Evolutionary conservation across 2,797 vertebrate genomes (phyloP), one percentile per base, ranked within the genome.

Genomic region (Rhodeus uyekii): DNA sequence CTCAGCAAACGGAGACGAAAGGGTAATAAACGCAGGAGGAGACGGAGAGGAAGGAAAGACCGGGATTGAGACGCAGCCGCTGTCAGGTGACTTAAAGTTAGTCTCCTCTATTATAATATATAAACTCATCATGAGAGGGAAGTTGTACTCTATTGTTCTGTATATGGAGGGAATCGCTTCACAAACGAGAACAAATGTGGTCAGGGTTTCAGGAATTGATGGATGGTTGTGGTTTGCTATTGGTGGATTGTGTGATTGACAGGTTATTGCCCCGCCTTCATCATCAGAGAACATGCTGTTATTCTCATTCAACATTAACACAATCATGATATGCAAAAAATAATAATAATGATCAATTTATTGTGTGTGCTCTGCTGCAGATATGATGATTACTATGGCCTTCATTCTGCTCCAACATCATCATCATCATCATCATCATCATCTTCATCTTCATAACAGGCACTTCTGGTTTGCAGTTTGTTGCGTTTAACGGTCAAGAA

Each of bases 11-110:
- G 89, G 87, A 92, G 88, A 85, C 81, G 74, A 86, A 94, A 90
- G 84, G 92, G 87, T 76, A 90, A 89, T 76, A 90, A 89, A 90
- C 90, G 90, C 85, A 93, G 90, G 86, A 94, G 89, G 91, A 96
- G 92, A 92, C 93, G 93, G 91, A 88, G 95, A 93, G 91, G 95
- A 91, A 88, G 74, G n/a, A 75, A 50, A 36, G 55, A 38, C 6
- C 1, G 19, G 92, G 82, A 68, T 19, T 53, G 63, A 78, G 76
- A 18, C 10, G 22, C 76, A 9, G 27, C 16, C 2, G 8, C 44
- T 14, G 44, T 46, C 76, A 46, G 76, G 73, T 75, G 29, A 75
- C 34, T 24, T 22, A 9, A 50, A 50, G 48, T 50, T 3, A 50
- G 19, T 22, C 48, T 22, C 8, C 3, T 50, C 16, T n/a, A n/a